Base-by-base conservation (phyloP, 2,888 invertebrate genomes). In the Trisateles emortualis region DNA sequence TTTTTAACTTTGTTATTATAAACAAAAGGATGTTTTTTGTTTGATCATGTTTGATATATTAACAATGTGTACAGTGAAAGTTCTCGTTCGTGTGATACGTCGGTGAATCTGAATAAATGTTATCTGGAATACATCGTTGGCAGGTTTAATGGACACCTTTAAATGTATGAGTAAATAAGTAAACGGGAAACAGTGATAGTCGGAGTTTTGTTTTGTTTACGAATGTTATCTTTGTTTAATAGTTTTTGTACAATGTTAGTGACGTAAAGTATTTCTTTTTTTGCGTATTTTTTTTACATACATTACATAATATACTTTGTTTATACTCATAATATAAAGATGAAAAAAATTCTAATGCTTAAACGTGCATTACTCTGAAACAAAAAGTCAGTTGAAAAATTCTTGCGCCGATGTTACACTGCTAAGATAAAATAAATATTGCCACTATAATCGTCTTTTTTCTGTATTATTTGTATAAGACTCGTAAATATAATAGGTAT, bases 101-200 rank as follows among this genome's bases (percentile, higher is more conserved):
- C 60, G 49, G 52, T 67, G 57, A 60, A 68, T 64, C 68, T 50
- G 60, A 64, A 59, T 68, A 67, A 68, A 70, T 59, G 56, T 59
- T 67, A 44, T 66, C 67, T 62, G 30, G 50, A 56, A 49, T 19
- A 44, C 40, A 49, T 48, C 22, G 51, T 33, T 44, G 24, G 30
- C 38, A 44, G 24, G 38, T 50, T 51, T 24, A 44, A 50, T 43
- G 38, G 43, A 40, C 16, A 43, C 29, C 50, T 43, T 49, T 42
- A 29, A 44, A 32, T 51, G 42, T 44, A 39, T 51, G 38, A 19
- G 39, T 45, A 14, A 45, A 32, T 32, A 33, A 44, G 24, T 24
- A 24, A 17, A 38, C 11, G 17, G 22, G n/a, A 43, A 39, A 13
- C 14, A 5, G 11, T 39, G 22, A 39, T 13, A 13, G 39, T 4